phyloP scores from a whole-genome alignment of 2,888 invertebrate species.

The Disparrhopalites patrizii region DNA sequence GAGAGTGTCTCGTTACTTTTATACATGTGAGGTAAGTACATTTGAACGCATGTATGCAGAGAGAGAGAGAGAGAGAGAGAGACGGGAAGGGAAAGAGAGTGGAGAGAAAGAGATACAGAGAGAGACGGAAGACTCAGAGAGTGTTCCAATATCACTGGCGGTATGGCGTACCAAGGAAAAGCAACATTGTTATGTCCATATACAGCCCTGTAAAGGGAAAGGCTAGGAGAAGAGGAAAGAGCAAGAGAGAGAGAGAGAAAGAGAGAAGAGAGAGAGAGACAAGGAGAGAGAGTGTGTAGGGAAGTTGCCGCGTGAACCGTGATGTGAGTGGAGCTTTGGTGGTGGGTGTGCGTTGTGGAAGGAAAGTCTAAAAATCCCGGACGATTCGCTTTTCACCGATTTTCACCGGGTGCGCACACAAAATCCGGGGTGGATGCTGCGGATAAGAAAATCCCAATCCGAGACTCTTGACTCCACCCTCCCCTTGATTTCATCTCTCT shows the following conservation, averaged over 20 bases:
- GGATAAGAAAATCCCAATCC: constrained; percentile 48
- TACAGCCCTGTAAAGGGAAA: neutral
- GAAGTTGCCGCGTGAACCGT: constrained; percentile 9
- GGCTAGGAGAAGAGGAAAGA: neutral
- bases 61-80: neutral
- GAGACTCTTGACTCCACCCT: constrained; percentile 46
- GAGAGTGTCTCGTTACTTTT: constrained; percentile 24
- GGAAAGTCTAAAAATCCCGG: constrained; percentile 37
- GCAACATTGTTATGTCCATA: neutral
- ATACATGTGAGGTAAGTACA: constrained; percentile 20
- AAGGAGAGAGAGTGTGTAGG: constrained; percentile 9
- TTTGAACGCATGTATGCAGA: constrained; percentile 12
- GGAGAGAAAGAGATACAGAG: too few relatives aligned
- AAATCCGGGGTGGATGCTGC: constrained; percentile 48
- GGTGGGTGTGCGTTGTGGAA: constrained; percentile 39
- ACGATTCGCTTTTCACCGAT: constrained; percentile 47
- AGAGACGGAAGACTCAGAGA: too few relatives aligned
- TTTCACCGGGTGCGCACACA: constrained; percentile 46
- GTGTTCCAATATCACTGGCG: too few relatives aligned
- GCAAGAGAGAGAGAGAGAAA: neutral
- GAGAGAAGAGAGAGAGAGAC: constrained; percentile 31
- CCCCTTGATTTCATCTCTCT: constrained; percentile 35
- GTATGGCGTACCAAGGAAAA: too few relatives aligned
- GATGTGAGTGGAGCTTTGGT: constrained; percentile 25
- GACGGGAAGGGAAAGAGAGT: constrained; percentile 17